Evolutionary conservation across 2,888 invertebrate species (phyloP).

Genomic region (Drosophila affinis): DNA sequence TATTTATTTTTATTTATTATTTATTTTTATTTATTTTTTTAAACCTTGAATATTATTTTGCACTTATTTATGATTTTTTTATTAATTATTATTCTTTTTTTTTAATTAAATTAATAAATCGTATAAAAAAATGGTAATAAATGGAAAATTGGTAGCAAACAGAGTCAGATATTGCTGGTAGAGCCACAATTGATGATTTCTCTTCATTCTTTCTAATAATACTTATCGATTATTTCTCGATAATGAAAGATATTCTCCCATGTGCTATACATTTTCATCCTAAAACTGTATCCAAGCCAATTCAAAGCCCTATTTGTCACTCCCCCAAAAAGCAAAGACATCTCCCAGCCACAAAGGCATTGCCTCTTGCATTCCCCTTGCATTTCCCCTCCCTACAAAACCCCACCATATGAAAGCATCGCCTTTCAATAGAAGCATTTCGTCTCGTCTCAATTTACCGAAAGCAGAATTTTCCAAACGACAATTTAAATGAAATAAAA

Average conservation of each 20-base stretch:
- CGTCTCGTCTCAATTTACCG: not conserved
- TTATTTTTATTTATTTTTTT: no score
- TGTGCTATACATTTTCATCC: not conserved
- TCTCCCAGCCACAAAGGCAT: not conserved
- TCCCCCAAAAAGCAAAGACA: not conserved
- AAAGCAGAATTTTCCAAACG: not conserved
- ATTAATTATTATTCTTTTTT: not conserved
- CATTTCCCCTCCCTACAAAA: no score
- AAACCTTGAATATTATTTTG: no score
- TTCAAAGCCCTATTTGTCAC: not conserved
- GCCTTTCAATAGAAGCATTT: not conserved
- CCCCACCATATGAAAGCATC: not conserved
- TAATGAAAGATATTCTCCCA: not conserved
- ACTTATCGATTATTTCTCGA: not conserved
- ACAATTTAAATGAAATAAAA: constrained; percentile 1
- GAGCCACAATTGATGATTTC: not conserved
- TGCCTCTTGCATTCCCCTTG: not conserved
- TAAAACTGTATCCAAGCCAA: not conserved
- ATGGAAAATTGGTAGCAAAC: no score
- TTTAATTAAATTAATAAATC: no score
- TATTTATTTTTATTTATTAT: no score
- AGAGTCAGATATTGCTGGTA: no score
- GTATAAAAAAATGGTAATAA: no score
- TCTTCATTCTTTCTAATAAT: not conserved
- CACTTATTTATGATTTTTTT: no score